Percentiles rank a stretch among this genome's conserved stretches.
Evolutionary conservation across 2,888 invertebrate genomes (phyloP).

Genomic region (Drosophila paramelanica): DNA sequence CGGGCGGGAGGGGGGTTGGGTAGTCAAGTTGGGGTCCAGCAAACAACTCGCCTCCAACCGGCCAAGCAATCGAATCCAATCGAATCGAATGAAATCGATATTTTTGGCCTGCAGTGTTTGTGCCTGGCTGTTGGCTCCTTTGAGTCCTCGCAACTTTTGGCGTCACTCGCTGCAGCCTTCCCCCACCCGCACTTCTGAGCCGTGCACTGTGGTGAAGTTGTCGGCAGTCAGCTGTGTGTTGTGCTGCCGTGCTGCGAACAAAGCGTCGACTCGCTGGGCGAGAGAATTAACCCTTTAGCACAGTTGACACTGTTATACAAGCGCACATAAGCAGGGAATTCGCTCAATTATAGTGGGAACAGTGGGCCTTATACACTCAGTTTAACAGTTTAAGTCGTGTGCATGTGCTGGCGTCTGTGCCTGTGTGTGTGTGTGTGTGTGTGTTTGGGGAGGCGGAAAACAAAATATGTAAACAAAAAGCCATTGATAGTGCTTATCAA

Average conservation of each 20-base stretch:
- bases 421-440: neutral
- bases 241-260: constrained; percentile 34
- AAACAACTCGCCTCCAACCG: neutral
- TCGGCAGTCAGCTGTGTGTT: constrained; percentile 54
- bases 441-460: constrained; percentile 24
- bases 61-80: constrained; percentile 28
- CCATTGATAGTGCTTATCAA: constrained; percentile 66
- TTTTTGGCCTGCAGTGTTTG: constrained; percentile 42
- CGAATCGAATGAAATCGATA: constrained; percentile 62
- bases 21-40: constrained; percentile 1
- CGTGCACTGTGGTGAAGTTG: constrained; percentile 54
- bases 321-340: neutral
- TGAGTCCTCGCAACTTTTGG: constrained; percentile 20
- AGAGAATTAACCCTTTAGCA: neutral
- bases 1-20: neutral
- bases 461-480: constrained; percentile 50
- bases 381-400: neutral
- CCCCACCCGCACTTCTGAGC: constrained; percentile 13
- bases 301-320: constrained; percentile 34
- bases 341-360: constrained; percentile 43
- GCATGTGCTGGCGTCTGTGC: constrained; percentile 2
- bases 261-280: constrained; percentile 52
- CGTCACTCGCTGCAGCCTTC: constrained; percentile 38
- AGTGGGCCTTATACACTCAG: constrained; percentile 40
- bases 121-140: constrained; percentile 39